Conservation (phyloP, 2,113 vertebrate genomes). For the Chunga burmeisteri region DNA sequence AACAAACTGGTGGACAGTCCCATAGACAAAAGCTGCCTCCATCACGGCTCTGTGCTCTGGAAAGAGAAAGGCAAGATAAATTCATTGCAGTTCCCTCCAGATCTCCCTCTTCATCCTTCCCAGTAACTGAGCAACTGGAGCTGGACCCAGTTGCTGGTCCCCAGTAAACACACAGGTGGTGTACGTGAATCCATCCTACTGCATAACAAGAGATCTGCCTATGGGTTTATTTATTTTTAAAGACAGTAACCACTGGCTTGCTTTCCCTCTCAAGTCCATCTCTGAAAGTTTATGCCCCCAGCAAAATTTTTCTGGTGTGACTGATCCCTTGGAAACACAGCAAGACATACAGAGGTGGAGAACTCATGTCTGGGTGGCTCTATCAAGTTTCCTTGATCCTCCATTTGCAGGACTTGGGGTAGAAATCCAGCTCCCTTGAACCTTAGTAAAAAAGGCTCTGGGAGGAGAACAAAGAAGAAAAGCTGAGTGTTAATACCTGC, state of each 20-base stretch:
- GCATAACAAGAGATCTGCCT: background rate
- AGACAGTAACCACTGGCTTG: background rate
- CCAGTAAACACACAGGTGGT: background rate
- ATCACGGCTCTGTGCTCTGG: conserved; percentile 92
- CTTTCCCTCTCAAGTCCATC: background rate
- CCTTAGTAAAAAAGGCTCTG: background rate
- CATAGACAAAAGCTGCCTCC: conserved; percentile 93
- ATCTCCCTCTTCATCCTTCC: background rate
- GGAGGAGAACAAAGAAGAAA: background rate
- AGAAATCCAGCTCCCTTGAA: background rate
- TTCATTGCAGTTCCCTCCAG: background rate
- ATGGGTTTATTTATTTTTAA: background rate
- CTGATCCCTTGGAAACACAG: background rate
- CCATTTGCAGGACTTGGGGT: background rate
- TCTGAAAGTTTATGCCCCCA: background rate
- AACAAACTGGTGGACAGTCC: conserved; percentile 88
- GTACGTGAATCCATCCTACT: background rate
- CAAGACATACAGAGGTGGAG: background rate
- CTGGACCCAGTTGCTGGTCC: background rate
- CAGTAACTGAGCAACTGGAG: background rate
- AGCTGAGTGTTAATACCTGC: conserved; percentile 76
- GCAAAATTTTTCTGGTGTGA: background rate
- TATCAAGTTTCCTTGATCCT: background rate
- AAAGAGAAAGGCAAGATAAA: background rate
- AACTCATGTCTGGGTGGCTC: background rate